Conservation (phyloP, 2,113 vertebrate genomes). For the Etheostoma spectabile region DNA sequence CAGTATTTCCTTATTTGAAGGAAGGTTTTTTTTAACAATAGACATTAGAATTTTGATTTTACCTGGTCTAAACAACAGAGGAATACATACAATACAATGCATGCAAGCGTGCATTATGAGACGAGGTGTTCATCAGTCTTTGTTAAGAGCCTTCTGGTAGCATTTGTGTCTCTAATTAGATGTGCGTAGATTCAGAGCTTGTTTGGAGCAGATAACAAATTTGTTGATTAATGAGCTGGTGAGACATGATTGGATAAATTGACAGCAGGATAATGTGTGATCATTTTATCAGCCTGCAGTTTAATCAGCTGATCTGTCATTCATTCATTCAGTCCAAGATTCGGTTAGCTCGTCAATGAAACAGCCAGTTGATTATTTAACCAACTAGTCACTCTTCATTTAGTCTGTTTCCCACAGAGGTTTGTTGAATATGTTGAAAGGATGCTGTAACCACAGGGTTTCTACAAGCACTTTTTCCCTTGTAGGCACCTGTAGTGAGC, state of each 20-base stretch:
- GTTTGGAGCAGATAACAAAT: conserved; percentile 66
- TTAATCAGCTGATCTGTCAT: conserved; percentile 31
- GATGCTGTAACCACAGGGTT: not conserved
- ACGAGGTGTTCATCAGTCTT: conserved; percentile 62
- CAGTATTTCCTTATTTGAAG: not conserved
- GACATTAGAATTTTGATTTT: not conserved
- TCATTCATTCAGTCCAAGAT: conserved; percentile 24
- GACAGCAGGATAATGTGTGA: conserved; percentile 56
- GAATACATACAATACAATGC: not conserved
- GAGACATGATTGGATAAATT: conserved; percentile 66
- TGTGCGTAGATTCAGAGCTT: conserved; percentile 43
- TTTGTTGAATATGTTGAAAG: not conserved
- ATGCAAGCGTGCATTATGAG: conserved; percentile 2
- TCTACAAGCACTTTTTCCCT: not conserved
- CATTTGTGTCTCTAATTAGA: conserved; percentile 67
- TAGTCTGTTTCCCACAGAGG: conserved; percentile 1
- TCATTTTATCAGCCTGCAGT: conserved; percentile 57
- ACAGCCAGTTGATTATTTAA: conserved; percentile 15
- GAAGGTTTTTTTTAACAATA: too few relatives aligned
- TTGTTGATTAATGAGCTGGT: conserved; percentile 59
- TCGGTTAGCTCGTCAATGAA: conserved; percentile 5
- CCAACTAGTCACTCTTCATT: conserved; percentile 8
- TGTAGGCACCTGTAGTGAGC: not conserved
- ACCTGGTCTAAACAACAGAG: not conserved
- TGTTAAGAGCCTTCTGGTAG: conserved; percentile 57